Evolutionary conservation across 23 tunicate species (phyloP).

Genomic region (Phallusia fumigata): DNA sequence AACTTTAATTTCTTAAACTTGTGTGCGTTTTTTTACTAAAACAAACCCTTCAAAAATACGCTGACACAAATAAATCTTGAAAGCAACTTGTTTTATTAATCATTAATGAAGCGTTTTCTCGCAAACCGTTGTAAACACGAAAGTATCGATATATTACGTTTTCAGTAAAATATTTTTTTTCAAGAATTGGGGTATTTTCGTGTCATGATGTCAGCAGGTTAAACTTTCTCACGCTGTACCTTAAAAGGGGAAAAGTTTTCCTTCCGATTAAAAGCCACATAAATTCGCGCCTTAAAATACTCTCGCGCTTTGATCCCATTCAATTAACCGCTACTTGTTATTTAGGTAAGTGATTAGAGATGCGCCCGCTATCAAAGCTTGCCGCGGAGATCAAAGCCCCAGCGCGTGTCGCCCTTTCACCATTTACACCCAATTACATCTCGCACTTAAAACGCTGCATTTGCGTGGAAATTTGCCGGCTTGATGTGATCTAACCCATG

Average conservation of each 20-base stretch:
- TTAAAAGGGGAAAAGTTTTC: neutral
- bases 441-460: slow-evolving; percentile 7
- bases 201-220: no score
- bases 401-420: slow-evolving; percentile 4
- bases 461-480: neutral
- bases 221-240: neutral
- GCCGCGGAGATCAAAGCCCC: neutral
- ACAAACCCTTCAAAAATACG: no score
- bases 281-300: neutral
- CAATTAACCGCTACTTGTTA: slow-evolving; percentile 8
- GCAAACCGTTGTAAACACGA: no score
- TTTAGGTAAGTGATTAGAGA: slow-evolving; percentile 11
- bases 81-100: no score
- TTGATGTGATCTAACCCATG: neutral
- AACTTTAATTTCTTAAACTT: no score
- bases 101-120: no score
- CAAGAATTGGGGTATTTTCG: no score
- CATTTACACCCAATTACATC: slow-evolving; percentile 10
- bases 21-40: no score
- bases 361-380: slow-evolving; percentile 3
- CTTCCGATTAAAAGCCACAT: no score
- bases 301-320: neutral
- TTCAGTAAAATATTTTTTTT: no score
- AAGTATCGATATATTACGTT: no score
- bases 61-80: no score